Evolutionary conservation across 2,888 invertebrate genomes (phyloP), one percentile per base, ranked within the genome.

Genomic region (Drosophila borborema): DNA sequence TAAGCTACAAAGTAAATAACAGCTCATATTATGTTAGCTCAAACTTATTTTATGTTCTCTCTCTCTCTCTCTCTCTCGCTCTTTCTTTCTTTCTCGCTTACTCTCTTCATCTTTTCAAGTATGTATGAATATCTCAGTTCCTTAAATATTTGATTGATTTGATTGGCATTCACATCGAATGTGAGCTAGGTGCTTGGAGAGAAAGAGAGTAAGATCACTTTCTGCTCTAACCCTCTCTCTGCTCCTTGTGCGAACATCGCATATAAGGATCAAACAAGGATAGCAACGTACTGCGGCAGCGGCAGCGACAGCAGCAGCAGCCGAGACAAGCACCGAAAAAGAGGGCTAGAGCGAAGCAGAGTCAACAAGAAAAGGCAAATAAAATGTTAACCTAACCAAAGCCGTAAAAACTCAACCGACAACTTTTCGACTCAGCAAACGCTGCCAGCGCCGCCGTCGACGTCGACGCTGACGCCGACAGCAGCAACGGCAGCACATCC

Each of bases 341-440:
- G 41, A 53, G 46, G 64, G 61, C 64, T 60, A 65, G 49, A 64
- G 54, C 61, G 59, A 60, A 56, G 60, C 83, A 81, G 72, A 76
- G 67, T 70, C 82, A 84, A 70, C 67, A 72, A 67, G 60, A 63
- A 71, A 82, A 83, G 75, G 62, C 87, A 84, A 80, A 86, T 73
- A 83, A 74, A 82, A 74, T 72, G 74, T 82, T 79, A 82, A 83
- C 86, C 80, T 71, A 86, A 84, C 59, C 72, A 69, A 71, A 69
- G 72, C 75, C 62, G 78, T 76, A 85, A 89, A 85, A 85, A 85
- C 90, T 84, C 72, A 89, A 81, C 85, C 90, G 74, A 85, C 85
- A 71, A 89, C 90, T 85, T 89, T 84, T 79, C 66, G 77, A 77
- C 61, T 58, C 67, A 64, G 67, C 75, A 69, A 72, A 64, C 59